These are phyloP conservation scores for Ceriagrion tenellum DNA, from an alignment of 2,888 invertebrate genomes.

Conservation along the genomic window DNA sequence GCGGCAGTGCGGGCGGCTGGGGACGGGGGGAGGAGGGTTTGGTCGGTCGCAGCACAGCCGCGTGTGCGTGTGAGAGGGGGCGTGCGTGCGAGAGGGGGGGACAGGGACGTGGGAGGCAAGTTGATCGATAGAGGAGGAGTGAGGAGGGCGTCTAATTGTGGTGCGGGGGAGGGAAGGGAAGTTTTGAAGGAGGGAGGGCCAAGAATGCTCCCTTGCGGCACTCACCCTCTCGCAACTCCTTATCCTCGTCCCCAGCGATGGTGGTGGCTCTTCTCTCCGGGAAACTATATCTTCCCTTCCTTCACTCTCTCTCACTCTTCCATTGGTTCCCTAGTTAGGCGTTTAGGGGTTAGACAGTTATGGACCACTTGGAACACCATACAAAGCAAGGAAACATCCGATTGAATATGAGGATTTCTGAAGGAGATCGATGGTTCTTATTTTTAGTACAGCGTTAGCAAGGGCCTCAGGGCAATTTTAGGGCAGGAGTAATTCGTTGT, in stretches of 20 bases:
- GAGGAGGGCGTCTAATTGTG: slow-evolving; percentile 54
- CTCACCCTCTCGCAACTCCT: background rate
- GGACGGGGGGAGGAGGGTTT: background rate
- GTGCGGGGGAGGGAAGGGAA: background rate
- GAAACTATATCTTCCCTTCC: background rate
- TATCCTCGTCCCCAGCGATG: background rate
- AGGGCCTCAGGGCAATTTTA: no score
- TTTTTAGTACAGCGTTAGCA: no score
- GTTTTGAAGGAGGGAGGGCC: slow-evolving; percentile 13
- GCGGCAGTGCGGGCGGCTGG: background rate
- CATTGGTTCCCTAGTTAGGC: no score
- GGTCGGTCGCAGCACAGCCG: background rate
- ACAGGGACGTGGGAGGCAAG: background rate
- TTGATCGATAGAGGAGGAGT: slow-evolving; percentile 52
- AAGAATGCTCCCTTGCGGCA: slow-evolving; percentile 26
- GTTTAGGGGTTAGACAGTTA: no score
- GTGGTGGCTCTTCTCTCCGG: background rate
- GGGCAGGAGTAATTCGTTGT: no score
- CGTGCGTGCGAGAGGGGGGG: background rate
- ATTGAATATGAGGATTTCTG: no score
- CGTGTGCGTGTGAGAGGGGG: slow-evolving; percentile 41
- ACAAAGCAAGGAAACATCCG: no score
- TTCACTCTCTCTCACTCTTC: background rate
- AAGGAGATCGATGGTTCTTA: no score
- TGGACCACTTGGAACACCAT: no score